Base-by-base conservation (phyloP, 2,888 invertebrate genomes). In the Rhyacophila evoluta region DNA sequence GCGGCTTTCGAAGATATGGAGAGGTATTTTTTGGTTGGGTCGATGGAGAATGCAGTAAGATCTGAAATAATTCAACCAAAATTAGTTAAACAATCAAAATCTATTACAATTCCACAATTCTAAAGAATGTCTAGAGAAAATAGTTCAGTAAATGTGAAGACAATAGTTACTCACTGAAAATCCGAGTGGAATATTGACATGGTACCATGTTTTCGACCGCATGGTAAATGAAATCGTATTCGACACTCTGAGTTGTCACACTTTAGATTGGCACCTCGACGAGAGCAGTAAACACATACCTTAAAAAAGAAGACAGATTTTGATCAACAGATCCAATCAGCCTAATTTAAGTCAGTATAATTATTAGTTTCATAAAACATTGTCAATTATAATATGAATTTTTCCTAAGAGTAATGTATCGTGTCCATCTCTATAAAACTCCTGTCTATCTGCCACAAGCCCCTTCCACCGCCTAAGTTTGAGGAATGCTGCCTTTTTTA, bases 151-250 rank as follows among this genome's bases (percentile, higher is more conserved):
- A 78, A 87, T 68, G 12, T 1, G 1, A 10, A 36, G 2, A 25
- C 27, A 12, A 41, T 15, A n/a, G 12, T 85, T 74, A 85, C 89
- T 81, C 84, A 91, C 85, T 88, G 88, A 83, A 91, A 95, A 77
- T 91, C 90, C 0, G 90, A 92, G 71, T 87, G 89, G 85, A 92
- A 95, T 79, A 93, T 89, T 37, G 93, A 93, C 4, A 94, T 87
- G 0, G 92, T 91, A 2, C 91, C 91, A 82, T 91, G 88, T 75
- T 90, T 86, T 1, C 92, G 84, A 0, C 96, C 96, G 85, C 97
- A 97, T 0, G 92, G 92, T 71, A 94, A 87, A 84, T 97, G 97
- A 85, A 95, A 97, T 68, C 90, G 91, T 74, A 89, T 91, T 67
- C 91, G 90, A 84, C 96, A 97, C 74, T 87, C 89, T 0, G 83